Base-by-base conservation (phyloP, 2,888 invertebrate species). In the Limnephilus rhombicus region DNA sequence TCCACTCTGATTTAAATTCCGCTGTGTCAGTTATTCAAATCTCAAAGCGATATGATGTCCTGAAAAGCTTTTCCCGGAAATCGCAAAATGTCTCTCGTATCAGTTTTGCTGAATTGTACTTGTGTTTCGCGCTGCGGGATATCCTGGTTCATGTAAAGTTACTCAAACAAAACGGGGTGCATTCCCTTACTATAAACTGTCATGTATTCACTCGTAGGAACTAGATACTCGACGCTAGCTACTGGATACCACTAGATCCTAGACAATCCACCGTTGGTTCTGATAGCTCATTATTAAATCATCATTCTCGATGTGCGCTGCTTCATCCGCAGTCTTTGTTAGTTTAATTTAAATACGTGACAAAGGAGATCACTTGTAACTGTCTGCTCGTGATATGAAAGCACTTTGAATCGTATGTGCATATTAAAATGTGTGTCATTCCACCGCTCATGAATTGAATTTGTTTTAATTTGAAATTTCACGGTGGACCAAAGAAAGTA, bases 21-120 rank as follows among this genome's bases (percentile, higher is more conserved):
- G 86, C 45, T n/a, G 13, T n/a, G 85, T 85, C 41, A 85, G 85
- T n/a, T 89, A 89, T 80, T 89, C 88, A 80, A 37, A 80, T 80
- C 80, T 89, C 80, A 80, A 86, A 34, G 88, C 80, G 13, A 89
- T 80, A 89, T 80, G 88, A 89, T 80, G 80, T n/a, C 80, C n/a
- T 89, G 37, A 89, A 88, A 89, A 89, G 88, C 88, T 80, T 89
- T 80, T 80, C 88, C 37, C n/a, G 4, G 83, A 83, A 83, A 37
- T 83, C 37, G 37, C 41, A 68, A 87, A 87, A 80, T 80, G 88
- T 89, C 80, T 89, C 37, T 29, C 88, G 37, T 13, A 80, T 89
- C 88, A 89, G 88, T 89, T 89, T 68, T 41, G 80, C 88, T 89
- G 88, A 89, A 89, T 80, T 89, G 88, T 89, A 45, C 88, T 41